A percentile compares a stretch with the other conserved stretches of the same genome.
phyloP scores from a whole-genome alignment of 1,140 invertebrate species.

The Cyphomyrmex costatus region DNA sequence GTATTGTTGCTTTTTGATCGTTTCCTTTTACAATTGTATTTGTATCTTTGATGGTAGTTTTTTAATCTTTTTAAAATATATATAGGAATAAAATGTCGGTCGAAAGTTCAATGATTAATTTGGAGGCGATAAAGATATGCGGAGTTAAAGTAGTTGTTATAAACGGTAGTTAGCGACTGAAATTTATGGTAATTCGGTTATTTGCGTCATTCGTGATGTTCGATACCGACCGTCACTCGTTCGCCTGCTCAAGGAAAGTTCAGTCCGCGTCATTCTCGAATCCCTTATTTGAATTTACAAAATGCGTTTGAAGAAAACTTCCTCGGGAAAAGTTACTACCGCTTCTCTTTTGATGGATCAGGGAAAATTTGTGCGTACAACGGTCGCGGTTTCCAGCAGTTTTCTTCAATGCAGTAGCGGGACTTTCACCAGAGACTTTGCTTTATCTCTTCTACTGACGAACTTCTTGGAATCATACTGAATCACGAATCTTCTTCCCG shows the following conservation, averaged over 20 bases:
- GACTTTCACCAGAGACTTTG: constrained; percentile 9
- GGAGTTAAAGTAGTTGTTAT: background rate
- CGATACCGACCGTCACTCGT: constrained; percentile 23
- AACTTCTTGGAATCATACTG: constrained; percentile 18
- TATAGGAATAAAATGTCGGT: background rate
- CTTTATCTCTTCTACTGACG: constrained; percentile 18
- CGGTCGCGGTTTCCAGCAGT: constrained; percentile 32
- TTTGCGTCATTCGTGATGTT: constrained; percentile 42
- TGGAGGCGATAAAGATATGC: background rate
- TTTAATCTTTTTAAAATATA: background rate
- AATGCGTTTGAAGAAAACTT: constrained; percentile 37
- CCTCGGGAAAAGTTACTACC: constrained; percentile 28
- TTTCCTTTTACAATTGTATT: no score
- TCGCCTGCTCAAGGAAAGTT: constrained; percentile 32
- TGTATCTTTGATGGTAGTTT: background rate
- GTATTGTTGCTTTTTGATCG: no score
- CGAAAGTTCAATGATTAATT: constrained; percentile 41
- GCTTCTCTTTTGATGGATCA: constrained; percentile 41
- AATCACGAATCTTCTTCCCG: background rate
- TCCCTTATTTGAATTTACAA: constrained; percentile 57
- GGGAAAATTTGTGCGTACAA: constrained; percentile 57
- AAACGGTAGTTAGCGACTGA: constrained; percentile 28
- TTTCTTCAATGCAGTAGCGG: background rate
- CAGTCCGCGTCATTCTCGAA: constrained; percentile 39
- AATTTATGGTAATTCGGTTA: constrained; percentile 56